phyloP scores from a whole-genome alignment of 2,888 invertebrate genomes.

The Ochlodes sylvanus region DNA sequence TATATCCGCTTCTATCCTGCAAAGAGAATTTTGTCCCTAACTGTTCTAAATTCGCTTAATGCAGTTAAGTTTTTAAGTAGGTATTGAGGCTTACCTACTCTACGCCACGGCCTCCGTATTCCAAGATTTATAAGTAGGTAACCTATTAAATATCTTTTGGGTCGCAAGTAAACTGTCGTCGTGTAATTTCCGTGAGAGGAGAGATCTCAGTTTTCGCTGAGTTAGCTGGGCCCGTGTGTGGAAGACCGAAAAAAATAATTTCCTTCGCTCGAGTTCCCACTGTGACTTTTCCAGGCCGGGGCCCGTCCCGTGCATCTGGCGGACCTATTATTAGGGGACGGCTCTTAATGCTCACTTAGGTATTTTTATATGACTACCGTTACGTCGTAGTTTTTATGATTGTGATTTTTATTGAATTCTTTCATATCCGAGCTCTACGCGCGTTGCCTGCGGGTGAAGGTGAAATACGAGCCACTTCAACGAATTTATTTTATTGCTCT shows the following conservation, averaged over 20 bases:
- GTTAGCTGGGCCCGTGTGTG: conserved; percentile 81
- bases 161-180: conserved; percentile 59
- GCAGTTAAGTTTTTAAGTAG: no score
- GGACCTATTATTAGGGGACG: conserved; percentile 83
- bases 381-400: conserved; percentile 80
- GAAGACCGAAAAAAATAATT: conserved; percentile 85
- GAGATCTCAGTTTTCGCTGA: conserved; percentile 74
- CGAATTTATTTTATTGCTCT: conserved; percentile 79
- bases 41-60: no score
- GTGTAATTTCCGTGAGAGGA: conserved; percentile 64
- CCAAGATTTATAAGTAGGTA: conserved; percentile 29
- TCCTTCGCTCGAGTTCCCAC: conserved; percentile 80
- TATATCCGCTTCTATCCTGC: no score
- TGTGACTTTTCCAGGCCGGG: conserved; percentile 81
- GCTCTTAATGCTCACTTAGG: conserved; percentile 82
- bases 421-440: conserved; percentile 54
- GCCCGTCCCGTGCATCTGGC: conserved; percentile 80
- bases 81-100: not conserved
- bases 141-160: conserved; percentile 47
- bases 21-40: no score
- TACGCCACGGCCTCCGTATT: conserved; percentile 5
- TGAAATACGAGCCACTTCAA: conserved; percentile 80
- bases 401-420: conserved; percentile 83
- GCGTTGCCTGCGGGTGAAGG: conserved; percentile 71
- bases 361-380: conserved; percentile 80